Evolutionary conservation across 1,140 invertebrate genomes (phyloP), one percentile per base, ranked within the genome.

Genomic region (Aleiodes sp.): DNA sequence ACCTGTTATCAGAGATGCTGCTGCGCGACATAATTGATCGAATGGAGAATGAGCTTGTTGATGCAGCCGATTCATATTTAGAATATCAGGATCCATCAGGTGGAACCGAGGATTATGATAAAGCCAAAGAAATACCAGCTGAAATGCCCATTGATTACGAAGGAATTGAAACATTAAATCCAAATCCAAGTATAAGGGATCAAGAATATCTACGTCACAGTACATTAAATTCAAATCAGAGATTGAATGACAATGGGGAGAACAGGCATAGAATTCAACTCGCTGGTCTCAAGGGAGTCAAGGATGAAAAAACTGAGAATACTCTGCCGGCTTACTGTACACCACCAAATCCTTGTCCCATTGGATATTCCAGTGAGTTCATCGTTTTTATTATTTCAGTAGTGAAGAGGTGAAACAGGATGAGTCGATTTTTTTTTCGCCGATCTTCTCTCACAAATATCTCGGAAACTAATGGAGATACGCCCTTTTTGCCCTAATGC

Each of bases 291-390:
- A 88, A 90, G 35, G 92, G 92, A 70, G 83, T 88, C 72, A 90
- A 90, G 31, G 90, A 94, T 77, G 90, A 97, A 2, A 99, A 99
- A 86, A 92, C 93, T 1, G 97, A 99, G 78, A 92, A 93, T 10
- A 91, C 94, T 24, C 87, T 99, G 8, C 98, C 98, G 0, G 96
- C 98, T 26, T 99, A 99, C 86, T 99, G 98, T 83, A 98, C 98
- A 80, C 98, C 98, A 1, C 98, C 98, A 4, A 99, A 99, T 87
- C 98, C 98, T 0, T 99, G 98, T 78, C 98, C 98, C 0, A 88
- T 94, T 71, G 94, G 93, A 71, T 94, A 94, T 74, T 90, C 90
- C n/a, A 89, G 91, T 92, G 80, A 84, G 75, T 65, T 26, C 41
- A 41, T 43, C 21, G 4, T 16, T 60, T 33, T 68, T 2, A 57